Percentiles rank a stretch among this genome's conserved stretches.
These are phyloP conservation scores for Mormyrus lacerda DNA, from an alignment of 2,113 vertebrate species.

Conservation along the genomic window DNA sequence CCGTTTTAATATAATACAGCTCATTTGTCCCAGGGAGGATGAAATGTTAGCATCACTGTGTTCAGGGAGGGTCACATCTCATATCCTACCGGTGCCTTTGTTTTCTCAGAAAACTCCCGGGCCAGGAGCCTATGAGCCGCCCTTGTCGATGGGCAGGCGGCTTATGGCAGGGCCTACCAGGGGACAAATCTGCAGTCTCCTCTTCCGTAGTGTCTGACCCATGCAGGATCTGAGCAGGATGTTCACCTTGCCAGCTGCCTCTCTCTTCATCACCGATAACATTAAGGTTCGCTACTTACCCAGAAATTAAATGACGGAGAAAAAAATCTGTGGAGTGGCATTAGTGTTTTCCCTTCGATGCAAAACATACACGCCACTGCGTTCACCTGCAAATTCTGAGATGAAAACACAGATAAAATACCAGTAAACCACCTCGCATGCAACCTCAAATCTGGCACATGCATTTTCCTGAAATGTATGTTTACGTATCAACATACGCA, in stretches of 20 bases:
- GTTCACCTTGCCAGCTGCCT: background rate
- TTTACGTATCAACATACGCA: background rate
- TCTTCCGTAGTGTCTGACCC: constrained; percentile 53
- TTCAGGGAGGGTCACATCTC: background rate
- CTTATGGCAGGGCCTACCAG: constrained; percentile 35
- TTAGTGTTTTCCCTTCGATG: background rate
- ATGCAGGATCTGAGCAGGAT: background rate
- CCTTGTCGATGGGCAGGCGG: constrained; percentile 44
- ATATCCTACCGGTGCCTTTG: background rate
- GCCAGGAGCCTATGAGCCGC: constrained; percentile 53
- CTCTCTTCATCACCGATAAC: background rate
- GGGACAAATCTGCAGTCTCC: constrained; percentile 46
- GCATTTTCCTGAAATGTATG: background rate
- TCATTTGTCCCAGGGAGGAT: background rate
- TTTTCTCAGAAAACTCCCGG: constrained; percentile 57
- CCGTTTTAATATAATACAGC: background rate
- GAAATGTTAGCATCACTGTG: background rate
- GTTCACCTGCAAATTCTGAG: background rate
- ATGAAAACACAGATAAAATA: background rate
- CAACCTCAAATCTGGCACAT: background rate
- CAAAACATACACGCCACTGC: background rate
- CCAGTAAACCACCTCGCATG: background rate
- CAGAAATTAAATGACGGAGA: background rate
- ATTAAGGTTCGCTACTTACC: background rate
- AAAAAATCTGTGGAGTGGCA: background rate